phyloP scores from a whole-genome alignment of 2,888 invertebrate genomes.

The Xanthorhoe spadicearia region DNA sequence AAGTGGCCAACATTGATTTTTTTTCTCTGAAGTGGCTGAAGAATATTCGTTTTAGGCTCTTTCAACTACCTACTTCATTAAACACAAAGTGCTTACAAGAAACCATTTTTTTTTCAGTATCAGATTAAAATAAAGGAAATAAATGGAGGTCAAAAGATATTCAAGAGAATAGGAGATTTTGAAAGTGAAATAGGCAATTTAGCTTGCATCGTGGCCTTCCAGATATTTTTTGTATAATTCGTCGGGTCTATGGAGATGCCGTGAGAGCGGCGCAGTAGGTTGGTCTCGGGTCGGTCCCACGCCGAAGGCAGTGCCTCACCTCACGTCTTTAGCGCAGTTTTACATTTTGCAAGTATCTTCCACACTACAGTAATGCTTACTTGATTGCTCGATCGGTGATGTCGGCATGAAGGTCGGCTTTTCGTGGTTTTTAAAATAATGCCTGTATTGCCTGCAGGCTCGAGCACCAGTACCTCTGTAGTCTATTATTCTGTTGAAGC shows the following conservation, averaged over 20 bases:
- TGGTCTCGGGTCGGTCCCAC: slow-evolving; percentile 50
- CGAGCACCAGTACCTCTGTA: slow-evolving; percentile 4
- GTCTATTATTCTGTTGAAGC: slow-evolving; percentile 4
- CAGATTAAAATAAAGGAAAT: too few relatives aligned
- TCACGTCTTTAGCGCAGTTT: slow-evolving; percentile 49
- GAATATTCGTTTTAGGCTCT: too few relatives aligned
- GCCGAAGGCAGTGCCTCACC: slow-evolving; percentile 38
- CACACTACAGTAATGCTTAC: slow-evolving; percentile 30
- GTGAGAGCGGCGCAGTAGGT: slow-evolving; percentile 50
- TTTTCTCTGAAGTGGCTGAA: too few relatives aligned
- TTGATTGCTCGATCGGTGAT: slow-evolving; percentile 23
- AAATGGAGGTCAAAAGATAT: too few relatives aligned
- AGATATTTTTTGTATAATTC: slow-evolving; percentile 39
- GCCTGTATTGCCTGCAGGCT: slow-evolving; percentile 11
- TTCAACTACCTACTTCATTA: too few relatives aligned
- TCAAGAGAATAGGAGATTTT: not conserved
- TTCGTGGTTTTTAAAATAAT: slow-evolving; percentile 15
- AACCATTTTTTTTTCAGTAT: too few relatives aligned
- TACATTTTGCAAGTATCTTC: slow-evolving; percentile 43
- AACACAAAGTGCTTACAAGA: too few relatives aligned
- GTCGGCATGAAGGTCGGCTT: slow-evolving; percentile 12
- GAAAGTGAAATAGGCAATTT: not conserved
- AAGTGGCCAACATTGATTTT: too few relatives aligned
- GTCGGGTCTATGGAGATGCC: slow-evolving; percentile 27
- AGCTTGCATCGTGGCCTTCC: slow-evolving; percentile 10